Percentiles rank a stretch among this genome's conserved stretches.
Conservation (phyloP, 2,888 invertebrate species). For the Troglohyphantes excavatus region DNA sequence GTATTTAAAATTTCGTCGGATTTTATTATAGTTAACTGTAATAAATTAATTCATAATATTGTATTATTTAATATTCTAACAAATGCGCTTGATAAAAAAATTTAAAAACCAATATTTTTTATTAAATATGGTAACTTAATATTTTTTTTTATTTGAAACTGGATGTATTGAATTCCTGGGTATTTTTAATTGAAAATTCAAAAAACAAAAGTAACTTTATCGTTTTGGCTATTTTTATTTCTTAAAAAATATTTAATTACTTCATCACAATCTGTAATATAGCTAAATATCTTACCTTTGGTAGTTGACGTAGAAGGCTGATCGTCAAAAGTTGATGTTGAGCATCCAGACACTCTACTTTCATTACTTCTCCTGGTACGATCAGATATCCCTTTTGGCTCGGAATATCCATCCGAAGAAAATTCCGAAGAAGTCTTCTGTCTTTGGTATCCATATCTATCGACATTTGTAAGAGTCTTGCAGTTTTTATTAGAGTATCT, state of each 20-base stretch:
- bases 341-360: not conserved
- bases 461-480: not conserved
- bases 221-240: too few relatives aligned
- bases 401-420: conserved; percentile 32
- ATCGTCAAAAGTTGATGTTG: not conserved
- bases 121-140: too few relatives aligned
- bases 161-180: too few relatives aligned
- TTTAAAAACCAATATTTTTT: too few relatives aligned
- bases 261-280: not conserved
- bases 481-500: not conserved
- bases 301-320: conserved; percentile 2
- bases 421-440: conserved; percentile 27
- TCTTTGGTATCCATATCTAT: conserved; percentile 24
- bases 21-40: too few relatives aligned
- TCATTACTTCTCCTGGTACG: not conserved
- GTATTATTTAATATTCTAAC: too few relatives aligned
- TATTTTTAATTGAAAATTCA: too few relatives aligned
- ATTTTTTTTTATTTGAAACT: too few relatives aligned
- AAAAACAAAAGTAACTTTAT: too few relatives aligned
- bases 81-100: too few relatives aligned
- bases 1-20: too few relatives aligned
- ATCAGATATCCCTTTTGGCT: conserved; percentile 55
- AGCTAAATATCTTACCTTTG: conserved; percentile 41
- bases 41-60: too few relatives aligned
- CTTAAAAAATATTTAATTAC: not conserved